Conservation (phyloP, 2,888 invertebrate genomes). For the Parnassius apollo region DNA sequence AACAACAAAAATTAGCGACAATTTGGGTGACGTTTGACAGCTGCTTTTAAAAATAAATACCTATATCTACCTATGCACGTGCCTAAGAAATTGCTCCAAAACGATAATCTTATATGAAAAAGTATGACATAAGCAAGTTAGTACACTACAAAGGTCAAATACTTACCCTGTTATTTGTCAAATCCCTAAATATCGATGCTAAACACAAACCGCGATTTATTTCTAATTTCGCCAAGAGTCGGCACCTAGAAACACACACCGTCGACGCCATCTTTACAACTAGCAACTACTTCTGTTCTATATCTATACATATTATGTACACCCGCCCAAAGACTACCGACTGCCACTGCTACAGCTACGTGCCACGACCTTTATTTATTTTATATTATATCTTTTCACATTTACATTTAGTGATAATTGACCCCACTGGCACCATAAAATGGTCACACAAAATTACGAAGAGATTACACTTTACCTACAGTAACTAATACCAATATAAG, state of each 20-base stretch:
- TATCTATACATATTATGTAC: conserved; percentile 14
- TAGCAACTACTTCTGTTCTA: conserved; percentile 47
- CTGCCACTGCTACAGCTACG: conserved; percentile 7
- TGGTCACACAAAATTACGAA: neutral
- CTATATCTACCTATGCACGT: conserved; percentile 53
- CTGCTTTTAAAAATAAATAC: conserved; percentile 46
- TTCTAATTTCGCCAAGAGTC: conserved; percentile 82
- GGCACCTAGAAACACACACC: conserved; percentile 82
- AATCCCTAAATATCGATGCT: conserved; percentile 74
- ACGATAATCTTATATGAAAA: conserved; percentile 60
- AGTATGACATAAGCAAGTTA: conserved; percentile 36
- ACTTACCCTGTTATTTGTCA: conserved; percentile 76
- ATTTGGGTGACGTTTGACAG: conserved; percentile 66
- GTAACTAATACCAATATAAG: too few species aligned
- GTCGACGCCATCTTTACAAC: conserved; percentile 83
- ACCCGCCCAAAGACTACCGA: conserved; percentile 33
- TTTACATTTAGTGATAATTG: conserved; percentile 36
- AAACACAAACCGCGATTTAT: conserved; percentile 81
- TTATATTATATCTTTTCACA: conserved; percentile 30
- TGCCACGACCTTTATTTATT: too few species aligned
- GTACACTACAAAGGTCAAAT: conserved; percentile 38
- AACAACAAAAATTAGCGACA: conserved; percentile 42
- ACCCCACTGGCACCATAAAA: conserved; percentile 43
- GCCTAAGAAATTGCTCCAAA: conserved; percentile 53
- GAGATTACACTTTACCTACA: too few species aligned